Base-by-base conservation (phyloP, 2,113 vertebrate genomes). In the Rhynchomys soricoides region DNA sequence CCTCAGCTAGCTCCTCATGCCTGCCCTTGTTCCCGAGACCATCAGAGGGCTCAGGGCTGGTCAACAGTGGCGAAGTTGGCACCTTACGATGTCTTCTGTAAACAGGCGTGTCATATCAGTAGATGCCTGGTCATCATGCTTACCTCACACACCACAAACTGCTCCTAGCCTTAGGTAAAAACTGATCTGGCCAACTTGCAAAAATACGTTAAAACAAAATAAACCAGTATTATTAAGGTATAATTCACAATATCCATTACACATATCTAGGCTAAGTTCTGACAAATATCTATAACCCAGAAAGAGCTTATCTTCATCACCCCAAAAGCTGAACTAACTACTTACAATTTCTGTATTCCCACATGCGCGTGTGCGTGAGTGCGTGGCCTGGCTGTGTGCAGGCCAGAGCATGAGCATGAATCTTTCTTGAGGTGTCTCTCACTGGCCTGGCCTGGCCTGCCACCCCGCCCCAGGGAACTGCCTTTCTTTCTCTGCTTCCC, bases 201-300 rank as follows among this genome's bases (percentile, higher is more conserved):
- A 5, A 92, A 95, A 88, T 19, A 95, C 11, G 52, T 81, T 87
- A 79, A 77, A 89, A 89, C 91, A 50, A 37, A 79, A 82, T 52
- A 87, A 62, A 26, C 6, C 88, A 74, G 10, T 86, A 91, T 66
- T 62, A 50, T 71, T 40, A 59, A 48, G 24, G 73, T 48, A 5
- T 50, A 71, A 94, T 62, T 85, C 92, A 40, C n/a, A 86, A 88
- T 5, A 86, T 50, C 48, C 8, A 62, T 68, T 40, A 86, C 68
- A 48, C 10, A 88, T 6, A 85, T 5, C 45, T 2, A 22, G 4
- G 50, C 45, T 74, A 45, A 1, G 57, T 52, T 92, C 48, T 66
- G 74, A 75, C 62, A 90, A 64, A 62, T 9, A 7, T 22, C 43
- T 29, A 26, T 37, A 85, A 26, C 75, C n/a, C 68, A 81, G 85